Evolutionary conservation across 2,113 vertebrate species (phyloP), one percentile per base, ranked within the genome.

Genomic region (Plecotus auritus): DNA sequence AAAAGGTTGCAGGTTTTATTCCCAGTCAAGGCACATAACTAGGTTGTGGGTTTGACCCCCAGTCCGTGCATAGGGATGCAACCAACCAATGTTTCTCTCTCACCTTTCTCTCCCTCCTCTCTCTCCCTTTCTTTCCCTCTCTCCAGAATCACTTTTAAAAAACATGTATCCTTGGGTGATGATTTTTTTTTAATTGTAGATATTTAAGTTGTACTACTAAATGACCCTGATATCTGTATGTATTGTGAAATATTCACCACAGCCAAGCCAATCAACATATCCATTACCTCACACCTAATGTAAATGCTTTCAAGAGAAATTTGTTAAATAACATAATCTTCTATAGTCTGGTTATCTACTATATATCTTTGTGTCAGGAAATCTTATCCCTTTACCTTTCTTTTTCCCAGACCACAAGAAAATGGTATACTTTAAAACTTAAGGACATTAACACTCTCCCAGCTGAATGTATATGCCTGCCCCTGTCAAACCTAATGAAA

Each of bases 251-350:
- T 66, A 56, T 26, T 95, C 47, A 56, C 47, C 69, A 69, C 56
- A 59, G 59, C 18, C 11, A 45, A 82, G 26, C 59, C 76, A 76
- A 22, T 59, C 59, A 87, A 28, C 42, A 66, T 64, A 54, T 30
- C 40, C 16, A 40, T 61, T 30, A 74, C 54, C 56, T 87, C 88
- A 95, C 56, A 40, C 37, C 26, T 91, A 95, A 37, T 23, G 12
- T 88, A 92, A 88, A 88, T 51, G 67, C 59, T 74, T 93, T 32
- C 67, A 72, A 84, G 45, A 88, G 86, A 85, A 96, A 88, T 88
- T 40, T 88, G 26, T 92, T 45, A 78, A 93, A 64, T 73, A 82
- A 32, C 16, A 32, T 69, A 85, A 85, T 56, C 45, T 56, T 51
- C 40, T 51, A 0, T 54, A 64, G 49, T 70, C 28, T 78, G 59